phyloP scores from a whole-genome alignment of 2,888 invertebrate species.

The Amblyteles armatorius region DNA sequence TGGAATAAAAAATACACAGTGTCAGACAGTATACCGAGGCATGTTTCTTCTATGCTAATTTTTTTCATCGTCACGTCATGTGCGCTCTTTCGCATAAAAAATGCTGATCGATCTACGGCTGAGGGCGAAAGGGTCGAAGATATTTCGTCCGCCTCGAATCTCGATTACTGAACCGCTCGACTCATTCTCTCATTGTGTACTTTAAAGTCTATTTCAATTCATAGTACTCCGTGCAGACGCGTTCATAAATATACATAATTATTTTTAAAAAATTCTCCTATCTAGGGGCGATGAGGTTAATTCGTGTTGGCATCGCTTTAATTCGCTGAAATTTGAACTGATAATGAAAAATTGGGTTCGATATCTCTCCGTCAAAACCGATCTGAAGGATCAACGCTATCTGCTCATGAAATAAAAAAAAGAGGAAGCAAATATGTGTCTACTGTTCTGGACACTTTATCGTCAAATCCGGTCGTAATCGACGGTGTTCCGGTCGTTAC shows the following conservation, averaged over 20 bases:
- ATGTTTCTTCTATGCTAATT: constrained; percentile 79
- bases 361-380: not conserved
- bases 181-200: constrained; percentile 5
- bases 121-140: constrained; percentile 18
- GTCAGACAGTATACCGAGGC: constrained; percentile 28
- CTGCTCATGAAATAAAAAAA: not conserved
- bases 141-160: constrained; percentile 30
- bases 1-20: constrained; percentile 71
- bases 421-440: not conserved
- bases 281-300: not conserved
- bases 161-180: constrained; percentile 50
- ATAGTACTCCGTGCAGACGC: constrained; percentile 3
- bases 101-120: constrained; percentile 64
- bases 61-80: constrained; percentile 83
- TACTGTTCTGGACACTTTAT: constrained; percentile 30
- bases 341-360: not conserved
- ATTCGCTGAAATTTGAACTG: not conserved
- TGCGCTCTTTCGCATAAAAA: constrained; percentile 76
- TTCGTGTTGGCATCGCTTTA: not conserved
- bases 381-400: not conserved
- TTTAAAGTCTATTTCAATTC: not conserved
- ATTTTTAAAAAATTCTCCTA: not conserved
- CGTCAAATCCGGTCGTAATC: constrained; percentile 57
- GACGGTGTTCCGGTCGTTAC: constrained; percentile 55
- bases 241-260: constrained; percentile 44